A percentile compares a stretch with the other conserved stretches of the same genome.
phyloP scores from a whole-genome alignment of 2,113 vertebrate species.

The Nesogale talazaci region DNA sequence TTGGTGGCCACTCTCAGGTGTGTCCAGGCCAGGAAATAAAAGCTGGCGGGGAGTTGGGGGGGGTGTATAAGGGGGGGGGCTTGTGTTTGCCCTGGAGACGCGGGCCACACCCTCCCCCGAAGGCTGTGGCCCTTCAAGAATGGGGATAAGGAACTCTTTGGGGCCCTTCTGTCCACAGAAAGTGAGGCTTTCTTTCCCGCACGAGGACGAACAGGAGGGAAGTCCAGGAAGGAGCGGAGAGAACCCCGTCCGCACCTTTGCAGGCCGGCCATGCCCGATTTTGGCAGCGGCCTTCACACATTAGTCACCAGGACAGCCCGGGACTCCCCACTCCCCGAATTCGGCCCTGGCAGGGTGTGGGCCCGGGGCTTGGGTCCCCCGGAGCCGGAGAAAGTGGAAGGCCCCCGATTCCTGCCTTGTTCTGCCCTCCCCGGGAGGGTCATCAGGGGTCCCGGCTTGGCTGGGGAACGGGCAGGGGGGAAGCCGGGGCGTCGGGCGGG shows the following conservation, averaged over 20 bases:
- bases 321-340: constrained; percentile 65
- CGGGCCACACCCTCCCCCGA: constrained; percentile 60
- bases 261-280: constrained; percentile 76
- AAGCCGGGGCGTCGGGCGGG: not conserved
- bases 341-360: constrained; percentile 15
- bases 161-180: not conserved
- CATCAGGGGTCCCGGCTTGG: constrained; percentile 36
- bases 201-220: constrained; percentile 1
- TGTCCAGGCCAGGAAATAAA: constrained; percentile 51
- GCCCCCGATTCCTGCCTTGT: not conserved
- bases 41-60: not conserved
- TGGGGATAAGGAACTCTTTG: not conserved
- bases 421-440: constrained; percentile 1
- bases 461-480: constrained; percentile 53
- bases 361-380: constrained; percentile 18
- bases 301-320: constrained; percentile 69
- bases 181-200: not conserved
- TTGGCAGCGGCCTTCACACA: constrained; percentile 77
- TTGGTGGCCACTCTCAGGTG: constrained; percentile 62
- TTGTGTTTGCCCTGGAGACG: constrained; percentile 24
- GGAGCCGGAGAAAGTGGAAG: not conserved
- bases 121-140: constrained; percentile 6
- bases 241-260: constrained; percentile 75
- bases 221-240: constrained; percentile 55
- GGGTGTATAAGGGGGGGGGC: not conserved